Percentiles rank a stretch among this genome's conserved stretches.
These are phyloP conservation scores for Galaxea fascicularis DNA, from an alignment of 92 coral and sea anemone species.

Conservation along the genomic window DNA sequence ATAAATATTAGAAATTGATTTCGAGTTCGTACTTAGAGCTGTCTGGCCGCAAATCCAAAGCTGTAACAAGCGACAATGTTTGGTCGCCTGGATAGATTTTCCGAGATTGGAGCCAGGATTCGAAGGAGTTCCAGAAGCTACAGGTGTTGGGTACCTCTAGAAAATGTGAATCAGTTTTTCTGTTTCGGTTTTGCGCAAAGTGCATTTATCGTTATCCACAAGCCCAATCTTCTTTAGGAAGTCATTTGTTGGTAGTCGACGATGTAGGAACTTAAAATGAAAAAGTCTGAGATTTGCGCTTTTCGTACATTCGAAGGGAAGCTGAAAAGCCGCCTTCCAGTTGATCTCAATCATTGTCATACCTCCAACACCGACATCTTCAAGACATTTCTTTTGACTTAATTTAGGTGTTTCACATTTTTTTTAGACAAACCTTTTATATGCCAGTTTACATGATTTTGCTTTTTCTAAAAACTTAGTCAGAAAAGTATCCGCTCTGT, in stretches of 20 bases:
- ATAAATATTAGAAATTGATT: constrained; percentile 4
- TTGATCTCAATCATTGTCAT: not conserved
- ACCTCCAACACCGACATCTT: not conserved
- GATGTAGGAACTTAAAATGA: constrained; percentile 13
- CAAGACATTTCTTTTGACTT: not conserved
- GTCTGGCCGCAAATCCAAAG: constrained; percentile 8
- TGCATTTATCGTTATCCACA: constrained; percentile 16
- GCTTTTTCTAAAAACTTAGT: not conserved
- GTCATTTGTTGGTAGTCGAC: constrained; percentile 13
- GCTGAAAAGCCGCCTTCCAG: constrained; percentile 21
- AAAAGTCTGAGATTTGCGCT: constrained; percentile 14
- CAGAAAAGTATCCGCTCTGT: not conserved
- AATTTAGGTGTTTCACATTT: constrained; percentile 21
- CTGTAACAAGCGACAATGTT: not conserved
- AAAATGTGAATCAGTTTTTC: constrained; percentile 17
- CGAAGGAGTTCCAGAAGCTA: not conserved
- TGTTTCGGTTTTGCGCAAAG: constrained; percentile 25
- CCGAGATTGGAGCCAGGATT: not conserved
- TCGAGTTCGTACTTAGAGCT: constrained; percentile 9
- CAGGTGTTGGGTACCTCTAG: not conserved
- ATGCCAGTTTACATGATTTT: constrained; percentile 22
- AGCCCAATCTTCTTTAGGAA: constrained; percentile 25
- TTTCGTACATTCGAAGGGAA: too few species aligned
- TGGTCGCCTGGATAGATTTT: not conserved
- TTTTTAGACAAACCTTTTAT: constrained; percentile 9